Evolutionary conservation across 1,140 invertebrate species (phyloP), one percentile per base, ranked within the genome.

Genomic region (Drosophila rufa): DNA sequence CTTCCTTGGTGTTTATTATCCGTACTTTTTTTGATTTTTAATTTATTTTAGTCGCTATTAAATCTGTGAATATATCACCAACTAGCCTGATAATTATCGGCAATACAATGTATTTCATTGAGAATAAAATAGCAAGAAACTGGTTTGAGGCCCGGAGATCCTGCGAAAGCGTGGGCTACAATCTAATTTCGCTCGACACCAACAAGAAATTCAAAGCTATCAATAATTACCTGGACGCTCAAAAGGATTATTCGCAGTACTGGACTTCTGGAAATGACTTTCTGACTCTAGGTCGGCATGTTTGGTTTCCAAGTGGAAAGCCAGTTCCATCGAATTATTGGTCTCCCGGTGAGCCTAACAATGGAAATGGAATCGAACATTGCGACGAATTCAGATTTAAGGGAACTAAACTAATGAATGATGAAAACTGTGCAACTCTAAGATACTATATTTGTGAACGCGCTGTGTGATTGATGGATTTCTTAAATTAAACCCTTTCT

Each of bases 181-280:
- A 61, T 25, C 19, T 77, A 4, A 43, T 77, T 11, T 19, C 56
- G 0, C 43, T 77, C 9, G 38, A 51, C 4, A 45, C 56, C 3
- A 15, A 25, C 1, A 33, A 56, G 1, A 57, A 77, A 19, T 67
- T 33, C 45, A 15, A 47, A 1, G 19, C 43, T 3, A 3, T 75
- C 2, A 57, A 65, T 27, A 15, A 25, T 7, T 75, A 67, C 45
- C 6, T 75, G 1, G 33, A 12, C 12, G 22, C 38, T 19, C 42
- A 60, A 2, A 25, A 56, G 2, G 30, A 68, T 5, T 2, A 46
- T 22, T 14, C 4, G 6, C 30, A 56, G 2, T 75, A 61, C 19
- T 78, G 75, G 75, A 75, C 73, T 5, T 69, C 57, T 2, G 75
- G 75, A 1, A 50, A 42, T 5, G 73, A 76, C 14, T 55, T 57